Conservation (phyloP, 2,888 invertebrate genomes). For the Eilema griseolum region DNA sequence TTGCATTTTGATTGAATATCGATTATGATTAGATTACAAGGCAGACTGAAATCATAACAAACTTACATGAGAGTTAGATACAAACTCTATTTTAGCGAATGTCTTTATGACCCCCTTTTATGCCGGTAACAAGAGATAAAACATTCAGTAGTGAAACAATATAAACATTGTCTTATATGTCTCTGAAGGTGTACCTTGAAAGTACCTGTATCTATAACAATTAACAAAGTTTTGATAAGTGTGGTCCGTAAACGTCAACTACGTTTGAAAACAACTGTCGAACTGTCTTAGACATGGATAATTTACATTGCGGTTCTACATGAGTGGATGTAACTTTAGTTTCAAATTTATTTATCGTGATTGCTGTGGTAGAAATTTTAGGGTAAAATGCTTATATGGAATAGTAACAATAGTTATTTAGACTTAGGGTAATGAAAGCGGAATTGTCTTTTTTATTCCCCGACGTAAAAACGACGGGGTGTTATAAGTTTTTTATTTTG, state of each 20-base stretch:
- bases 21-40: neutral
- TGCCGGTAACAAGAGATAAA: neutral
- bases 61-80: too few relatives aligned
- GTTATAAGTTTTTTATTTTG: too few relatives aligned
- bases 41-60: too few relatives aligned
- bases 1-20: neutral
- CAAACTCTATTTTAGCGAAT: neutral
- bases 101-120: neutral
- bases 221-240: neutral
- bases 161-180: neutral
- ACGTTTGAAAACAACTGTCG: neutral
- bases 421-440: neutral
- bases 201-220: neutral
- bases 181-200: neutral
- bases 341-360: neutral
- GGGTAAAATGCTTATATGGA: neutral
- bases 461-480: too few relatives aligned
- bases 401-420: neutral
- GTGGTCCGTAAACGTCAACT: neutral
- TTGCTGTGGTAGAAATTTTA: neutral
- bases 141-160: neutral
- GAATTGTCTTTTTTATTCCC: too few relatives aligned
- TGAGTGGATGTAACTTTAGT: neutral
- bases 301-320: neutral
- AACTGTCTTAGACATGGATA: neutral